phyloP scores from a whole-genome alignment of 2,888 invertebrate genomes.

The Eremobia ochroleuca region DNA sequence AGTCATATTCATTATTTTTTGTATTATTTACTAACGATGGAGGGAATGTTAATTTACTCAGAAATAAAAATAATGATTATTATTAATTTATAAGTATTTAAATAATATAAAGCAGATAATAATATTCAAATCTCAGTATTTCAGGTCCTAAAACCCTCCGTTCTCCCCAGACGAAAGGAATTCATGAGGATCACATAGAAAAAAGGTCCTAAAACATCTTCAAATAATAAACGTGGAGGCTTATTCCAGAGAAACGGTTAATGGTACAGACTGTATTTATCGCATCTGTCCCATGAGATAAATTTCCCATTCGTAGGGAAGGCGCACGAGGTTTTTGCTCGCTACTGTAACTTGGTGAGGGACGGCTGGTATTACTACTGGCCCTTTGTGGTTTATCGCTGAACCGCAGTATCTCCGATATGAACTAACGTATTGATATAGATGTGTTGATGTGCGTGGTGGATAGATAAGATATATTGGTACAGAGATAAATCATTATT shows the following conservation, averaged over 20 bases:
- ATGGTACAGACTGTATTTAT: slow-evolving; percentile 51
- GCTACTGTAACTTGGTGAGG: slow-evolving; percentile 40
- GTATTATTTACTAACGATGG: too few relatives aligned
- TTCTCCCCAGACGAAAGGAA: not conserved
- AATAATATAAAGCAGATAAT: too few relatives aligned
- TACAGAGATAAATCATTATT: slow-evolving; percentile 11
- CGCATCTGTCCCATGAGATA: slow-evolving; percentile 51
- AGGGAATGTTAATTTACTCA: too few relatives aligned
- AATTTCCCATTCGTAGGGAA: slow-evolving; percentile 46
- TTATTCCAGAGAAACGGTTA: slow-evolving; percentile 20
- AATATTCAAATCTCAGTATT: not conserved
- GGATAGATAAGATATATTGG: slow-evolving; percentile 32
- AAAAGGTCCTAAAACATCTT: slow-evolving; percentile 4
- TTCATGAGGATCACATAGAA: not conserved
- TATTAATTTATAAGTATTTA: too few relatives aligned
- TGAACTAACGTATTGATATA: slow-evolving; percentile 46
- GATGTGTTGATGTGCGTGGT: slow-evolving; percentile 13
- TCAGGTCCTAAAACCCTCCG: not conserved
- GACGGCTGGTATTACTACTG: slow-evolving; percentile 51
- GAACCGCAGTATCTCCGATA: slow-evolving; percentile 49
- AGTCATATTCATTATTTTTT: too few relatives aligned
- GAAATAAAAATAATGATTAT: too few relatives aligned
- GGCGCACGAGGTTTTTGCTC: slow-evolving; percentile 50
- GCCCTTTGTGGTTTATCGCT: slow-evolving; percentile 46
- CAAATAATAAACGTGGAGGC: slow-evolving; percentile 12